These are phyloP conservation scores for Drosophila tristis DNA, from an alignment of 1,140 invertebrate species.

Conservation along the genomic window DNA sequence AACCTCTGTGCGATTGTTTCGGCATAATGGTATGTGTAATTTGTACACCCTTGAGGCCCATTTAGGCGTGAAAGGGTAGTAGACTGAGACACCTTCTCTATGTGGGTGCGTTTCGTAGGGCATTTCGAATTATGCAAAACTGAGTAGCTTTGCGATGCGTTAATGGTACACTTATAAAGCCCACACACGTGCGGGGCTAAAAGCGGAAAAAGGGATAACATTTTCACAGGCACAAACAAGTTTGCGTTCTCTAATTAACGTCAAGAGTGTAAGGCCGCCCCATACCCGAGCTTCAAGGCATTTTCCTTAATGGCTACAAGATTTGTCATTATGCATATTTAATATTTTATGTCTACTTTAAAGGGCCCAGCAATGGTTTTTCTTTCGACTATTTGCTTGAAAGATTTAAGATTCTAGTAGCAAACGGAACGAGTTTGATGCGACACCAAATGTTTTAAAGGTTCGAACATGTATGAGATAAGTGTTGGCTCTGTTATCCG, in stretches of 20 bases:
- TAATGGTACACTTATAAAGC: constrained; percentile 30
- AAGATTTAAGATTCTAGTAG: background rate
- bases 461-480: constrained; percentile 15
- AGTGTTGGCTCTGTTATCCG: constrained; percentile 1
- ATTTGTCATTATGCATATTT: constrained; percentile 54
- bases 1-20: constrained; percentile 23
- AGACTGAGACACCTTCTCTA: background rate
- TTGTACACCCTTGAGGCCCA: constrained; percentile 46
- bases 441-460: background rate
- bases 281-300: constrained; percentile 27
- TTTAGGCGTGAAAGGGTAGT: constrained; percentile 17
- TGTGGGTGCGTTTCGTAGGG: too few species aligned
- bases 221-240: constrained; percentile 23
- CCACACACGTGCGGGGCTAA: constrained; percentile 22
- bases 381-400: constrained; percentile 11
- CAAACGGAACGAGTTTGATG: constrained; percentile 24
- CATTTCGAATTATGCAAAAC: constrained; percentile 58
- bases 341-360: constrained; percentile 40
- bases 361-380: constrained; percentile 8
- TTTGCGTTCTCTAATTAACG: constrained; percentile 48
- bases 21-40: constrained; percentile 37
- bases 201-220: constrained; percentile 5
- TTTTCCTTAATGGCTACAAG: constrained; percentile 45
- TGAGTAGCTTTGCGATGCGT: constrained; percentile 18
- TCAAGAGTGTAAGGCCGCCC: constrained; percentile 42